These are phyloP conservation scores for Anagrus nilaparvatae DNA, from an alignment of 1,140 invertebrate species.

Conservation along the genomic window DNA sequence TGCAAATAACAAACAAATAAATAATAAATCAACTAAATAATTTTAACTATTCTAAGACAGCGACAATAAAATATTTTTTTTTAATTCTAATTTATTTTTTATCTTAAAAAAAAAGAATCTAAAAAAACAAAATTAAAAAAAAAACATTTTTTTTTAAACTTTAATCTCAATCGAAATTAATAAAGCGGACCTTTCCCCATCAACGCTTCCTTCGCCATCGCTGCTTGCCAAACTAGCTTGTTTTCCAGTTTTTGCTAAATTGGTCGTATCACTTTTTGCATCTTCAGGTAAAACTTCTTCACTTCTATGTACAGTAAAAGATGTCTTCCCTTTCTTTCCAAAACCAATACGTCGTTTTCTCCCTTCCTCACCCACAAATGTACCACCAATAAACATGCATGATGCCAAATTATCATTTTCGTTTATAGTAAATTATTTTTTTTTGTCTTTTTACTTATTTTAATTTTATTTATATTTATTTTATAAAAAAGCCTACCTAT, in stretches of 20 bases:
- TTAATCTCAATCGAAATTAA: background rate
- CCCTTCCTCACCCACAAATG: conserved; percentile 55
- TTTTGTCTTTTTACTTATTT: conserved; percentile 17
- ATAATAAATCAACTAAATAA: no score
- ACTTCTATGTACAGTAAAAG: conserved; percentile 90
- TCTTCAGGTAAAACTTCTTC: conserved; percentile 89
- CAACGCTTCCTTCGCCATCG: conserved; percentile 74
- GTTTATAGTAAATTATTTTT: conserved; percentile 24
- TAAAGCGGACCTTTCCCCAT: conserved; percentile 62
- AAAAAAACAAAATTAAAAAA: conserved; percentile 6
- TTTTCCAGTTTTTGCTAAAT: conserved; percentile 62
- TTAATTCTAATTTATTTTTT: no score
- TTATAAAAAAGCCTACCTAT: no score
- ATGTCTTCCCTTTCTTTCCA: conserved; percentile 86
- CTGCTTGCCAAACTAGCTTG: conserved; percentile 82
- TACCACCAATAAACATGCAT: conserved; percentile 41
- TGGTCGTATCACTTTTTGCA: conserved; percentile 53
- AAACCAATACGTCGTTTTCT: conserved; percentile 91
- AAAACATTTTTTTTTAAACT: conserved; percentile 7
- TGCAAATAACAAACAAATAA: no score
- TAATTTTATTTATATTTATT: no score
- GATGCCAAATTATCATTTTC: conserved; percentile 37
- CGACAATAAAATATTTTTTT: no score
- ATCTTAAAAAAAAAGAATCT: no score
- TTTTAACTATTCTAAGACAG: no score